These are phyloP conservation scores for Chymomyza fuscimana DNA, from an alignment of 2,888 invertebrate species.

Conservation along the genomic window DNA sequence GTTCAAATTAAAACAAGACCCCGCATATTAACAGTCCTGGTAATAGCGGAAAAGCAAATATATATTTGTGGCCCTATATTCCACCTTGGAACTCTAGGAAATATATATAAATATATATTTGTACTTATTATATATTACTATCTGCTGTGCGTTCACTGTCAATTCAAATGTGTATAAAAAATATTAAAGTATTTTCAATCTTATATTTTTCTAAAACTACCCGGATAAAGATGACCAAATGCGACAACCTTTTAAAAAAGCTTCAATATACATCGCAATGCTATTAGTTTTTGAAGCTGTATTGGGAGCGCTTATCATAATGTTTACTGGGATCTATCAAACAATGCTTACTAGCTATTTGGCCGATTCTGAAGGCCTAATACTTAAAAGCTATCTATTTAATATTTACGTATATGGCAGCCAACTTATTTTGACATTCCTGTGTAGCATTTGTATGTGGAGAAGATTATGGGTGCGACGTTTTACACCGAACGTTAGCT, in stretches of 20 bases:
- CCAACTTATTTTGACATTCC: slow-evolving; percentile 63
- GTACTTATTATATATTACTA: no score
- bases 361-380: slow-evolving; percentile 51
- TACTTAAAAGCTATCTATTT: slow-evolving; percentile 62
- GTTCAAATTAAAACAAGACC: not conserved
- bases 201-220: slow-evolving; percentile 10
- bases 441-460: slow-evolving; percentile 70
- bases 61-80: no score
- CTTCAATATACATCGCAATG: slow-evolving; percentile 59
- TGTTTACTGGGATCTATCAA: slow-evolving; percentile 63
- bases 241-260: slow-evolving; percentile 71
- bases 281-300: slow-evolving; percentile 64
- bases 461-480: slow-evolving; percentile 62
- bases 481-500: slow-evolving; percentile 62
- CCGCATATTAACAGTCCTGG: not conserved
- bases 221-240: slow-evolving; percentile 70
- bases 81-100: no score
- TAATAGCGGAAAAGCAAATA: no score
- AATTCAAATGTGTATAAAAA: slow-evolving; percentile 17
- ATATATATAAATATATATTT: no score
- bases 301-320: slow-evolving; percentile 62
- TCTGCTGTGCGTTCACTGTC: slow-evolving; percentile 2
- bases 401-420: slow-evolving; percentile 65
- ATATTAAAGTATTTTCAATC: not conserved
- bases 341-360: slow-evolving; percentile 57